Base-by-base conservation (phyloP, 2,797 vertebrate species). In the Sebastes diploproa region DNA sequence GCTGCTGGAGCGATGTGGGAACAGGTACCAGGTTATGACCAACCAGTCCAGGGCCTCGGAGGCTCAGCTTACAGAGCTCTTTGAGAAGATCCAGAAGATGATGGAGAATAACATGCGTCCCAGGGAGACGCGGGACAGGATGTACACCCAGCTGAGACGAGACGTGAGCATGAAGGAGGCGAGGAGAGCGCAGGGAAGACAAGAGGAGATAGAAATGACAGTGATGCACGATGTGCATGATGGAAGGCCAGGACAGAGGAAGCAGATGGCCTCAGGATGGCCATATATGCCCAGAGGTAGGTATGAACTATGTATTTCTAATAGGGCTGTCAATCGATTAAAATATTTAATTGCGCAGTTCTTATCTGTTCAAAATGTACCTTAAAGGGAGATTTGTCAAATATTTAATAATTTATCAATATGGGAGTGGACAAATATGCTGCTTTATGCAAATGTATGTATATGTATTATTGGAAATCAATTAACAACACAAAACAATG, bases 1-100 rank as follows among this genome's bases (percentile, higher is more conserved):
- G 84, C 84, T 92, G 63, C 63, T 92, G 73, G 88, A 84, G 42
- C 74, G 85, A 56, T 92, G 90, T 66, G 52, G 82, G n/a, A 81
- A 88, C 81, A 80, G 86, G 71, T 81, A 86, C 79, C 85, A 90
- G 23, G 56, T 87, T 1, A 11, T 89, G 64, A 69, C 14, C 73
- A 73, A 38, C 54, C 46, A 63, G 2, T 10, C 38, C 36, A 1
- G 25, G 5, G 9, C 16, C 2, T n/a, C 75, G 1, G 29, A 58
- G 27, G 14, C 14, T 34, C 32, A 84, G 66, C 42, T 82, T 8
- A 11, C 8, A 1, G 42, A 85, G 66, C 81, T 91, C 30, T 38
- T 90, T 50, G 9, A 50, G 30, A 88, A 88, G 70, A 77, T 91
- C 27, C 65, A 67, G 20, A 75, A 9, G 62, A 71, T 91, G 73